Percentiles rank a stretch among this genome's conserved stretches.
phyloP scores from a whole-genome alignment of 1,140 invertebrate genomes.

The Aphaenogaster floridana region DNA sequence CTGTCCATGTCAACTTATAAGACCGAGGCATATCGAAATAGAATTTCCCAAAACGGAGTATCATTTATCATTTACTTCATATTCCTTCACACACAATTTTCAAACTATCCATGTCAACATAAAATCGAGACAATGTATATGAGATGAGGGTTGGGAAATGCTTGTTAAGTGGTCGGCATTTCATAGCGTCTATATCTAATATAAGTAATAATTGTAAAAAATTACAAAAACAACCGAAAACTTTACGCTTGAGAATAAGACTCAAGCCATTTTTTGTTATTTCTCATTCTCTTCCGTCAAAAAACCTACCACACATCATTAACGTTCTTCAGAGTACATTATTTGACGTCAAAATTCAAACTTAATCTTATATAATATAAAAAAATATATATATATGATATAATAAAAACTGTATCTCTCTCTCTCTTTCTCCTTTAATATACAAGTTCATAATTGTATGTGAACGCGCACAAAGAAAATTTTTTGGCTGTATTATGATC shows the following conservation, averaged over 20 bases:
- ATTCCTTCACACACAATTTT: background rate
- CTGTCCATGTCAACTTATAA: background rate
- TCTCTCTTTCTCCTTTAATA: background rate
- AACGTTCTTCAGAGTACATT: background rate
- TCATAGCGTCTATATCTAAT: background rate
- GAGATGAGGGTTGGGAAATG: background rate
- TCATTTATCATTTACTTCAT: background rate
- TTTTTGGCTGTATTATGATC: background rate
- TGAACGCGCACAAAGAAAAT: background rate
- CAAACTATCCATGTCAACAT: background rate
- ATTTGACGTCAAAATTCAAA: background rate
- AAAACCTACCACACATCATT: background rate
- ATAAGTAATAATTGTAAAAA: background rate
- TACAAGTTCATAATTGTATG: background rate
- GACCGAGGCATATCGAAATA: background rate
- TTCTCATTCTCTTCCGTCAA: background rate
- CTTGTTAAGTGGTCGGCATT: background rate
- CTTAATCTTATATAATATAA: background rate
- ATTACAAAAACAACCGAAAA: background rate
- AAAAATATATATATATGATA: background rate
- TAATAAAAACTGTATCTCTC: background rate
- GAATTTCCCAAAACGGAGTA: background rate
- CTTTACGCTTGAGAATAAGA: background rate
- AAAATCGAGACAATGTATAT: background rate
- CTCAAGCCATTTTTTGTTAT: background rate